These are phyloP conservation scores for Thinocorus orbignyianus DNA, from an alignment of 2,113 vertebrate species.

Conservation along the genomic window DNA sequence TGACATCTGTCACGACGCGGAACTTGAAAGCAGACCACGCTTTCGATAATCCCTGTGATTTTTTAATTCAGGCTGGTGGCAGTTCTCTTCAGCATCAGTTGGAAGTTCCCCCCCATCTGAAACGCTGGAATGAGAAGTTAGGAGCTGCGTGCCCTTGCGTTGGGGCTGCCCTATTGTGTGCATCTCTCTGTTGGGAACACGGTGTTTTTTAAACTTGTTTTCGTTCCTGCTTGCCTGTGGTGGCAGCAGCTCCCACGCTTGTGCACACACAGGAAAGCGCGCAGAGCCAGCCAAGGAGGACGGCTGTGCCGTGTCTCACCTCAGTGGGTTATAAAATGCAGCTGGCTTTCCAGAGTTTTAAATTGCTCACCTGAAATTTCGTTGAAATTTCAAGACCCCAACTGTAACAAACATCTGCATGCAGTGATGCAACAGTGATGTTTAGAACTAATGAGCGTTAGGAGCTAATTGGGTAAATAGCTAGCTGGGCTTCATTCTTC, in stretches of 20 bases:
- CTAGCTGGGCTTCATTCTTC: neutral
- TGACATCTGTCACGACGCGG: neutral
- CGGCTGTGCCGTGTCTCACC: neutral
- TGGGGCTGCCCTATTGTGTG: rapidly evolving
- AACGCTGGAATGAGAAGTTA: neutral
- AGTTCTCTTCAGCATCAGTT: neutral
- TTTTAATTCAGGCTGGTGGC: neutral
- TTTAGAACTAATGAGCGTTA: neutral
- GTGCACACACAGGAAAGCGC: neutral
- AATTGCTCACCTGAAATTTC: neutral
- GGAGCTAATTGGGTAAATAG: neutral
- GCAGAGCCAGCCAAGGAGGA: neutral
- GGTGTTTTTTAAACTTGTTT: neutral
- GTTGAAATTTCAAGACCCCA: neutral
- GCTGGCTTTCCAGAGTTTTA: neutral
- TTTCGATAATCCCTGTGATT: neutral
- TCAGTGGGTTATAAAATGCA: no score
- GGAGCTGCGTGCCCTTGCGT: neutral
- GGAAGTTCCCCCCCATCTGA: neutral
- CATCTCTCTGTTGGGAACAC: neutral
- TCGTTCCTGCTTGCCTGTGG: neutral
- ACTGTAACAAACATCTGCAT: neutral
- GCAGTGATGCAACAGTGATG: rapidly evolving
- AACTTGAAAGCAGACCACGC: neutral
- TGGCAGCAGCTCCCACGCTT: neutral